Evolutionary conservation across 2,113 vertebrate genomes (phyloP).

Genomic region (Odontophorus gujanensis): DNA sequence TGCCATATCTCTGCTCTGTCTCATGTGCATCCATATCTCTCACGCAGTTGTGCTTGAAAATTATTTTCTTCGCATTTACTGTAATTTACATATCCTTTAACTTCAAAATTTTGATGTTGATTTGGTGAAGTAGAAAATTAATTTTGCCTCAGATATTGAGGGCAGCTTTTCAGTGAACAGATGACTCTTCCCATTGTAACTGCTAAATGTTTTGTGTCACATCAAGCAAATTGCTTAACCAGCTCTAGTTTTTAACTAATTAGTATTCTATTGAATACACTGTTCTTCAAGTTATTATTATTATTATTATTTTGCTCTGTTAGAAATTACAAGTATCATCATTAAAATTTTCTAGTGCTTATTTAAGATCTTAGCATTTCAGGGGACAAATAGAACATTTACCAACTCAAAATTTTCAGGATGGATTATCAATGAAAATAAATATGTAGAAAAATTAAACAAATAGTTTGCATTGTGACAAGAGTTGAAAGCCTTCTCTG

Average conservation of each 20-base stretch:
- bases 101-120: background rate
- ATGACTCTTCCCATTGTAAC: background rate
- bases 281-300: background rate
- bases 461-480: background rate
- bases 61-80: background rate
- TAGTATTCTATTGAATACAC: background rate
- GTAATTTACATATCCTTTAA: fast-evolving
- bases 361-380: background rate
- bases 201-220: background rate
- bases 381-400: background rate
- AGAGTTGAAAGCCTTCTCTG: background rate
- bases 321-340: background rate
- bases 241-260: background rate
- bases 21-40: background rate
- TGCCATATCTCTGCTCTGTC: background rate
- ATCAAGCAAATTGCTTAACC: background rate
- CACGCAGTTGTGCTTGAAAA: background rate
- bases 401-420: background rate
- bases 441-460: background rate
- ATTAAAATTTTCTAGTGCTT: background rate
- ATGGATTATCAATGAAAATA: background rate
- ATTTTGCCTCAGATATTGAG: background rate
- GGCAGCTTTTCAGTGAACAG: background rate
- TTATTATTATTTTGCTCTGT: background rate
- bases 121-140: background rate